These are phyloP conservation scores for Malaclemys terrapin DNA, from an alignment of 2,113 vertebrate genomes.

Conservation along the genomic window DNA sequence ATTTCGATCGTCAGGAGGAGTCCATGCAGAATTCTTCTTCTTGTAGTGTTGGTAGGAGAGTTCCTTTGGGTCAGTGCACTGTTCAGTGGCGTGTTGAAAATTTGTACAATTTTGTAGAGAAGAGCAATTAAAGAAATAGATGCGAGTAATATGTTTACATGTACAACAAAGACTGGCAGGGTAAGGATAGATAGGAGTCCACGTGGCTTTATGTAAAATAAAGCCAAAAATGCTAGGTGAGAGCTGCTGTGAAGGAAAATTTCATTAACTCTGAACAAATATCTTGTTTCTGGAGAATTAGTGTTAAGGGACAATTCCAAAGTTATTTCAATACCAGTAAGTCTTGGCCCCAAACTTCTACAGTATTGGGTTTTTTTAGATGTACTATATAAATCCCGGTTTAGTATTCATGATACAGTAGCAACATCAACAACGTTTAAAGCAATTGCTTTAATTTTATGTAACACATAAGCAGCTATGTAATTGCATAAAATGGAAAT, in stretches of 20 bases:
- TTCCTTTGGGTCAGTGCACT: too few relatives aligned
- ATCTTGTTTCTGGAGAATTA: background rate
- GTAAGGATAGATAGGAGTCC: background rate
- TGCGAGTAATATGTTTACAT: background rate
- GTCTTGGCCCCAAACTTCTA: background rate
- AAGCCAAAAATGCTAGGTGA: background rate
- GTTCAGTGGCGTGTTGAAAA: too few relatives aligned
- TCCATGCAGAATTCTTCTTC: too few relatives aligned
- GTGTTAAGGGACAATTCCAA: rapidly evolving
- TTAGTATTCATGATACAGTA: rapidly evolving
- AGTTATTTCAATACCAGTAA: background rate
- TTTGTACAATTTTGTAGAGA: background rate
- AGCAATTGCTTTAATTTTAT: background rate
- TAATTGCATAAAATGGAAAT: background rate
- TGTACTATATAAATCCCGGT: background rate
- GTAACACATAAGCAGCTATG: background rate
- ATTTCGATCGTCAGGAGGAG: too few relatives aligned
- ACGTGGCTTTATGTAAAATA: background rate
- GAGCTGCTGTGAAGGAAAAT: background rate
- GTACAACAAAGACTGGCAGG: background rate
- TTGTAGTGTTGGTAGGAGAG: too few relatives aligned
- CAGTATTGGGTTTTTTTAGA: background rate
- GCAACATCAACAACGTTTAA: background rate
- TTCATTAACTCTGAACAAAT: background rate
- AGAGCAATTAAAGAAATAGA: background rate